Base-by-base conservation (phyloP, 2,113 vertebrate genomes). In the Heterotilapia buettikoferi region DNA sequence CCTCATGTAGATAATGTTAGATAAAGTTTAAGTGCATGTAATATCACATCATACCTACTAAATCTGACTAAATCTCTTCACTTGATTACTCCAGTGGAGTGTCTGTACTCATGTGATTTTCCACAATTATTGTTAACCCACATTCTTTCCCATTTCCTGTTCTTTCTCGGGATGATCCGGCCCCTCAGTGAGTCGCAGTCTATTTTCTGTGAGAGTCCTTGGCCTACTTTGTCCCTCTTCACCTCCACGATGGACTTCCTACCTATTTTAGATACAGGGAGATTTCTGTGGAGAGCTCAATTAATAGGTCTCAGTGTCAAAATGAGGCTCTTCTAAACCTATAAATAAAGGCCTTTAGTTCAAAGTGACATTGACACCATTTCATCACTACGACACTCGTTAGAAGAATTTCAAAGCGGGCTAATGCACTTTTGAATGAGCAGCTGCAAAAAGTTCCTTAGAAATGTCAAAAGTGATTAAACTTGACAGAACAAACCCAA, bases 141-240 rank as follows among this genome's bases (percentile, higher is more conserved):
- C 87, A 94, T 91, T 90, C 52, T 85, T 68, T 87, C 66, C 54
- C 80, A 87, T 89, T 95, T 89, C 88, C 87, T 81, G 82, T 81
- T 61, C 53, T 80, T 91, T 93, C 92, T 91, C 88, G 82, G 84
- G 92, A 91, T 90, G 89, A 94, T 95, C 59, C 18, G 38, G 90
- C 89, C 84, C 94, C 93, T 81, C 87, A 86, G 92, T 92, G 91
- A 89, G 63, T 90, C 78, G 73, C 63, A 90, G 92, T 94, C 96
- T 96, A 95, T 96, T 97, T 96, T 96, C 92, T 88, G 91, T 93
- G 87, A 78, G 82, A 96, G 96, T 96, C 96, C 96, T 97, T 97
- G 97, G 95, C 96, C 96, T 96, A 97, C 93, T 97, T 97, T 92
- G 92, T 94, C 88, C 88, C 94, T 91, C 79, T 83, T 94, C 95